phyloP scores from a whole-genome alignment of 1,140 invertebrate species.

The Chironomus tepperi region DNA sequence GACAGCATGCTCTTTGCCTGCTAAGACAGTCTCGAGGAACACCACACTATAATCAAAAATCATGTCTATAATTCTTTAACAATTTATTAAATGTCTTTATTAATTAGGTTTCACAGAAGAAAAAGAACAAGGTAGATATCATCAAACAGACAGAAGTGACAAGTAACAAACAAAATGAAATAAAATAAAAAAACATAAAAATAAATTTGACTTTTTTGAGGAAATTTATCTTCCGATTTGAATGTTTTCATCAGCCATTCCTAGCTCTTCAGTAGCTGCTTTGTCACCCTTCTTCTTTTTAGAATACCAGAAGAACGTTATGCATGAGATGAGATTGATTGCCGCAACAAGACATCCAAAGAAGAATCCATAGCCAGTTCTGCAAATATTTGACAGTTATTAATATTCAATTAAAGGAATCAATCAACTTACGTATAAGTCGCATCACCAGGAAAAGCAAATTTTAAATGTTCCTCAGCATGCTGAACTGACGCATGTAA shows the following conservation, averaged over 20 bases:
- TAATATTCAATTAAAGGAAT: constrained; percentile 10
- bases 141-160: neutral
- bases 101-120: neutral
- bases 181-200: too few relatives aligned
- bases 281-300: constrained; percentile 74
- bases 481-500: constrained; percentile 62
- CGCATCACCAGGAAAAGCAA: constrained; percentile 58
- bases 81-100: neutral
- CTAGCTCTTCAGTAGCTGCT: constrained; percentile 65
- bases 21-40: too few relatives aligned
- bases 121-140: too few relatives aligned
- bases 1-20: too few relatives aligned
- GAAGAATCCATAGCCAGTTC: constrained; percentile 65
- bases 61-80: too few relatives aligned
- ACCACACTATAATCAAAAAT: too few relatives aligned
- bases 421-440: constrained; percentile 44
- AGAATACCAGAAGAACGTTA: constrained; percentile 68
- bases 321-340: constrained; percentile 57
- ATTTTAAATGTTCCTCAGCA: constrained; percentile 54
- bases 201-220: too few relatives aligned
- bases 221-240: constrained; percentile 64
- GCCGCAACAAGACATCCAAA: constrained; percentile 72
- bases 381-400: constrained; percentile 31
- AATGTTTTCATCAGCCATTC: constrained; percentile 74
- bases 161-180: neutral